Base-by-base conservation (phyloP, 2,113 vertebrate genomes). In the Thunnus maccoyii region DNA sequence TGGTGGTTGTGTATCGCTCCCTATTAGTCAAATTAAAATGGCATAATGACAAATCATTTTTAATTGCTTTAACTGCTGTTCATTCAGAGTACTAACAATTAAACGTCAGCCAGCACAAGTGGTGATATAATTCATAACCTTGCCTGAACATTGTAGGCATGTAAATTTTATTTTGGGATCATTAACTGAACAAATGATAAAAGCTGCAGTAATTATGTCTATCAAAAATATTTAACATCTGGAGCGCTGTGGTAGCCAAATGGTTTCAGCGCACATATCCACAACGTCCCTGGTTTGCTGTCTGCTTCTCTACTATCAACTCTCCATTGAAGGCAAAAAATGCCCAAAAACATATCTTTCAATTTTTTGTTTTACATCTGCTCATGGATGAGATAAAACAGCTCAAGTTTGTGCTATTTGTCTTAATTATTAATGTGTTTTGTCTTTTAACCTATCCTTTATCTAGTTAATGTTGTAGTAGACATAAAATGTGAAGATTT, bases 21-120 rank as follows among this genome's bases (percentile, higher is more conserved):
- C 60, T 88, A 80, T 85, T 78, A 84, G 84, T 4, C 87, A 80
- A 87, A 89, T 93, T 88, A 88, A 83, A 87, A 63, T 15, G 22
- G 66, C 60, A 70, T 80, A 74, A 85, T 87, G 91, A 87, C 80
- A 76, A 86, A 88, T 88, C 66, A 87, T 30, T 85, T 72, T 66
- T 88, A 84, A 91, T 87, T 78, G 73, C 78, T 90, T 58, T 63
- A 76, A 71, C 85, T 72, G 72, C 67, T 84, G 72, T 89, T 89
- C 71, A 78, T 71, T 80, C 72, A 69, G 63, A 83, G 55, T 12
- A 50, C 51, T 64, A 87, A 80, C 66, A 65, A 83, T 68, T 72
- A 77, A 74, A 57, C 41, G 56, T 60, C 77, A 72, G 52, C 17
- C 64, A 76, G 56, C 46, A 52, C 41, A 72, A 54, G 56, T 61